Evolutionary conservation across 2,797 vertebrate species (phyloP), one percentile per base, ranked within the genome.

Genomic region (Parauchenoglanis punctatus): DNA sequence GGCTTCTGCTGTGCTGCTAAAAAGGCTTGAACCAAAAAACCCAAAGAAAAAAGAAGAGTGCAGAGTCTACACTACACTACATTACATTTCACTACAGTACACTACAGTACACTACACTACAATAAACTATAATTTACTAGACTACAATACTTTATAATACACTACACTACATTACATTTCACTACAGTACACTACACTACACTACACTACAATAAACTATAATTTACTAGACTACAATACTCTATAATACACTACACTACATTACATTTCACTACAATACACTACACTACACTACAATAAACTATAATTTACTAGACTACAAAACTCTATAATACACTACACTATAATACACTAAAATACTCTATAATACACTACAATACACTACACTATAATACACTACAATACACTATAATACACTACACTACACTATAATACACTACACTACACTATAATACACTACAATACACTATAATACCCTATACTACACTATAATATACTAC

Each of bases 1-100:
- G 12, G 61, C 61, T 28, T 52, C 31, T 59, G 56, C 46, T 83
- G 56, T 80, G 70, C 49, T 28, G 23, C 58, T 88, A 65, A 85
- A 58, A 86, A 61, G 46, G 70, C 18, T 49, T 75, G 11, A 49
- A 25, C 44, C 23, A 46, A 73, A 23, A 49, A 25, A 46, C 15
- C 18, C 17, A 7, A 25, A 70, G 15, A 8, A 2, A 70, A 35
- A 70, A 70, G 31, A 67, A 67, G 6, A 70, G 67, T 70, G 67
- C 67, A 8, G 31, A 40, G 68, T 40, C 68, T 73, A 73, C 70
- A 46, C 8, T 46, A 73, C 18, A 73, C 10, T 46, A 73, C 18
- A 44, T 8, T 46, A 73, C 18, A 73, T 0, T 25, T 46, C 8
- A 75, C 0, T 46, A 72, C 68, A 72, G 1, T 70, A 35, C 4